Base-by-base conservation (phyloP, 2,797 vertebrate genomes). In the Lepilemur septentrionalis region DNA sequence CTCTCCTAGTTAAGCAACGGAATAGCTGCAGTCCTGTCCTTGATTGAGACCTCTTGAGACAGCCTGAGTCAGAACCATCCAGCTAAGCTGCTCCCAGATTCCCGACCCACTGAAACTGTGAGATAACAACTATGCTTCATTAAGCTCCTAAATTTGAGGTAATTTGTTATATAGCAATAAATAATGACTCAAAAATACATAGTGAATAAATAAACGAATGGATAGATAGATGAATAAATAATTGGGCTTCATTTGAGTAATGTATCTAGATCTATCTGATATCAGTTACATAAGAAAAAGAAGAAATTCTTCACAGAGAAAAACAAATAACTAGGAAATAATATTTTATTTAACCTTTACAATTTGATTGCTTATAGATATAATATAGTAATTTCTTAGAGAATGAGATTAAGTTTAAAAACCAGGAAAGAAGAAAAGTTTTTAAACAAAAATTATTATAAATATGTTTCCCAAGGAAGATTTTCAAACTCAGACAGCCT, bases 381-480 rank as follows among this genome's bases (percentile, higher is more conserved):
- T 59, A 81, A 25, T 52, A 55, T 78, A 70, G 3, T 67, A 91
- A 20, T 75, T 93, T 35, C 61, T 63, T 41, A 72, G 12, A 86
- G 7, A 72, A 84, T 38, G 11, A 4, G 3, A 65, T 86, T 92
- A 61, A 9, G 11, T 69, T 83, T 80, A 35, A 91, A 96, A 76
- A 30, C 14, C 89, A 93, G 61, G 13, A 57, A 89, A 28, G 1
- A 89, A 94, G 72, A 11, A 57, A 89, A 28, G 1, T 55, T 84
- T 96, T 95, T 48, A 67, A 85, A 69, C 28, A 93, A 10, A 89
- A 94, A 69, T 85, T 2, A n/a, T 82, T 93, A 73, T 73, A 75
- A 81, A 78, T 55, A 79, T 3, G 23, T 89, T 94, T 67, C 38
- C 85, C 13, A 59, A 82, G 50, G 15, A 90, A 90, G 10, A 0